Evolutionary conservation across 2,797 vertebrate genomes (phyloP).

Genomic region (Pangasius djambal): DNA sequence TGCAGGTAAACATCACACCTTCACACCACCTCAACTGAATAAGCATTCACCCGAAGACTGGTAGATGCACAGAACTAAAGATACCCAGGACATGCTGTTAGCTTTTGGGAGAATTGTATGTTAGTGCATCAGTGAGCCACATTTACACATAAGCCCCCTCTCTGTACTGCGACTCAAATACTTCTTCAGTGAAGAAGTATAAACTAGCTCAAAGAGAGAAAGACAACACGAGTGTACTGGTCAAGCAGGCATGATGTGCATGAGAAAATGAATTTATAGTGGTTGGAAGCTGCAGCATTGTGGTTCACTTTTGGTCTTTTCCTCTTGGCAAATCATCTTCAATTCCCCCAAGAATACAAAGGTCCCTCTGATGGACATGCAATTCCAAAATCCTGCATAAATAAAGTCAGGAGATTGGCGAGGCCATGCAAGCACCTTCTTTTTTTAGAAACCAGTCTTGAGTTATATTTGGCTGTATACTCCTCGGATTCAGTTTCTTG

Average conservation of each 20-base stretch:
- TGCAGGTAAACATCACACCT: not conserved
- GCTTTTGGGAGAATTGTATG: not conserved
- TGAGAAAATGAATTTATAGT: not conserved
- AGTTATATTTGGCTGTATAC: not conserved
- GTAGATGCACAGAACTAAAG: not conserved
- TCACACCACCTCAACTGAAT: not conserved
- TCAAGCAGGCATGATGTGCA: not conserved
- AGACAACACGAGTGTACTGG: not conserved
- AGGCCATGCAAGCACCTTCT: not conserved
- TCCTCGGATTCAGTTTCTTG: slow-evolving; percentile 1
- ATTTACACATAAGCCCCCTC: too few species aligned
- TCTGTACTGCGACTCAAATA: not conserved
- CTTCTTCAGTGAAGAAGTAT: not conserved
- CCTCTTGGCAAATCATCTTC: not conserved
- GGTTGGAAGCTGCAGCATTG: not conserved
- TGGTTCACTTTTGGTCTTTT: not conserved
- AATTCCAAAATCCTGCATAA: not conserved
- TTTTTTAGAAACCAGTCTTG: slow-evolving; percentile 8
- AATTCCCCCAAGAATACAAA: not conserved
- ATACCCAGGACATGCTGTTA: not conserved
- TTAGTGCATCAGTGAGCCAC: not conserved
- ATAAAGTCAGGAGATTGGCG: not conserved
- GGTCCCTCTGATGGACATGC: not conserved
- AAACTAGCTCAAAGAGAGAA: not conserved
- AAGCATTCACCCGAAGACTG: not conserved